These are phyloP conservation scores for Hylomyscus alleni DNA, from an alignment of 2,797 vertebrate species.

Conservation along the genomic window DNA sequence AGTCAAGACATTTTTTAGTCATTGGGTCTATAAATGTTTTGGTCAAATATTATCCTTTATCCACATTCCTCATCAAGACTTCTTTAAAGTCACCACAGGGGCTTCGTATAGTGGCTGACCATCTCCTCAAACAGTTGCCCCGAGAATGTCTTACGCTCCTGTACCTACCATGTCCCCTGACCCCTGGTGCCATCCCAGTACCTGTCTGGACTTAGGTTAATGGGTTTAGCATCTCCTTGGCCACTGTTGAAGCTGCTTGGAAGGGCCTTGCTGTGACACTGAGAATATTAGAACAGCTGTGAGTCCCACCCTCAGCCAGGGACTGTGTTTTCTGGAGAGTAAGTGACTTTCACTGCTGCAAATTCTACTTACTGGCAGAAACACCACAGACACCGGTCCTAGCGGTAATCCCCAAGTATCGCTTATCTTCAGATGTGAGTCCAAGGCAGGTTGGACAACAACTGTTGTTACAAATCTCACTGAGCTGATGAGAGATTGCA, in stretches of 20 bases:
- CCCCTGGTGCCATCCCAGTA: not conserved
- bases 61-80: slow-evolving; percentile 33
- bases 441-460: slow-evolving; percentile 26
- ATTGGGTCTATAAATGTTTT: slow-evolving; percentile 44
- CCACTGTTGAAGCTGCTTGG: slow-evolving; percentile 60
- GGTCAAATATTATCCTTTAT: slow-evolving; percentile 12
- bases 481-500: not conserved
- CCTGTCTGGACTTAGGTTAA: slow-evolving; percentile 26
- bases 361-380: slow-evolving; percentile 72
- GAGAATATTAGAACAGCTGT: slow-evolving; percentile 74
- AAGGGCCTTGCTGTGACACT: slow-evolving; percentile 48
- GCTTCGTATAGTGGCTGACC: accelerated
- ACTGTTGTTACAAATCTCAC: not conserved
- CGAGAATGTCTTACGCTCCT: not conserved
- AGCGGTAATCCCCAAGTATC: slow-evolving; percentile 64
- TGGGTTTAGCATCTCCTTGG: slow-evolving; percentile 68
- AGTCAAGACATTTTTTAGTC: slow-evolving; percentile 54
- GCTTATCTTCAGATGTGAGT: slow-evolving; percentile 55
- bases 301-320: slow-evolving; percentile 73
- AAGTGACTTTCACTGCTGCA: slow-evolving; percentile 44
- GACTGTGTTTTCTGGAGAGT: slow-evolving; percentile 79
- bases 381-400: slow-evolving; percentile 58
- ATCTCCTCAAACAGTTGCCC: not conserved
- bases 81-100: not conserved
- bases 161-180: accelerated